A percentile compares a stretch with the other conserved stretches of the same genome.
phyloP scores from a whole-genome alignment of 2,888 invertebrate genomes.

The Macaria liturata region DNA sequence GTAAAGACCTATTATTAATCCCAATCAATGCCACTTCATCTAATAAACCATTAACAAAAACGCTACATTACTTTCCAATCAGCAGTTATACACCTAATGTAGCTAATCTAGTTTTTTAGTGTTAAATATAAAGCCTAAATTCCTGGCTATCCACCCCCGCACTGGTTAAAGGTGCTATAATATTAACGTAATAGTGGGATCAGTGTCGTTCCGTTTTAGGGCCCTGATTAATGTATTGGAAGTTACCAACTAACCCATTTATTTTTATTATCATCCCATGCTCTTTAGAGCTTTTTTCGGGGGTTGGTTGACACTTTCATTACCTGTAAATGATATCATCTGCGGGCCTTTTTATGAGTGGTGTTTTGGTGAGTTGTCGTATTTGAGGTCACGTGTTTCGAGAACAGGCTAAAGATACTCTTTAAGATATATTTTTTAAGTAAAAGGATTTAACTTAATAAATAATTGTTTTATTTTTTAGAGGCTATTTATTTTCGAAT shows the following conservation, averaged over 20 bases:
- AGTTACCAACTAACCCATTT: conserved; percentile 40
- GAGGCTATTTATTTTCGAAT: conserved; percentile 6
- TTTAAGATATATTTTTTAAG: too few species aligned
- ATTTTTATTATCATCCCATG: conserved; percentile 36
- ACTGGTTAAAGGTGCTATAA: conserved; percentile 35
- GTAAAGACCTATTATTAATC: too few species aligned
- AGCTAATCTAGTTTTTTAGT: too few species aligned
- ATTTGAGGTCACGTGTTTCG: too few species aligned
- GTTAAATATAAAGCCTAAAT: conserved; percentile 8
- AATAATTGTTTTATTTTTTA: too few species aligned
- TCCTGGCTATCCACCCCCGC: conserved; percentile 32
- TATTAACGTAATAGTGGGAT: conserved; percentile 37
- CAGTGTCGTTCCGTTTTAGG: conserved; percentile 40
- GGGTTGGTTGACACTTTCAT: conserved; percentile 30
- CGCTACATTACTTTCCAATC: too few species aligned
- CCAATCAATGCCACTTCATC: too few species aligned
- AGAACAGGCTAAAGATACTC: too few species aligned
- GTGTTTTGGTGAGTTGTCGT: too few species aligned
- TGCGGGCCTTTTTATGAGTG: conserved; percentile 20
- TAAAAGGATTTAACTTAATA: too few species aligned
- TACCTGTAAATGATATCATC: conserved; percentile 32
- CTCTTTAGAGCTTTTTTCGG: conserved; percentile 30
- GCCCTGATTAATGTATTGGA: conserved; percentile 41
- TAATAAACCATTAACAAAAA: too few species aligned
- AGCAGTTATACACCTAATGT: too few species aligned